These are phyloP conservation scores for Shargacucullia verbasci DNA, from an alignment of 2,888 invertebrate species.

Conservation along the genomic window DNA sequence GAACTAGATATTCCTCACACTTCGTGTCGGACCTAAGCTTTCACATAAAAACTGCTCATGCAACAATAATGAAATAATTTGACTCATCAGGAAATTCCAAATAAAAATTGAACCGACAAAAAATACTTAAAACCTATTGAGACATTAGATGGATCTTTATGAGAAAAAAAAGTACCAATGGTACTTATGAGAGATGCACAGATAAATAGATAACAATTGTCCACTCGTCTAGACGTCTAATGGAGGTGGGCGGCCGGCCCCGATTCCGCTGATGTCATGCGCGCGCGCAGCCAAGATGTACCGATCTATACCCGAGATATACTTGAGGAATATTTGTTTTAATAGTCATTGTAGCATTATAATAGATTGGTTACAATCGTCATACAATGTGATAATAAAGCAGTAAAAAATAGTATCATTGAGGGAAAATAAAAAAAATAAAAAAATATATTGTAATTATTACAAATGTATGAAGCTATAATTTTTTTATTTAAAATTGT, in stretches of 20 bases:
- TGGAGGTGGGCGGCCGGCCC: constrained; percentile 79
- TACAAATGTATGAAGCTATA: background rate
- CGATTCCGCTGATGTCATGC: constrained; percentile 76
- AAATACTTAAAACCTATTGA: background rate
- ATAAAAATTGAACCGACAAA: constrained; percentile 15
- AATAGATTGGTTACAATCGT: background rate
- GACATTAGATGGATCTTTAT: background rate
- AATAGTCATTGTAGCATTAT: constrained; percentile 4
- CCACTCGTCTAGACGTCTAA: constrained; percentile 70
- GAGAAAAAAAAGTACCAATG: constrained; percentile 18
- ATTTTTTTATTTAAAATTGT: background rate
- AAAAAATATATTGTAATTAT: background rate
- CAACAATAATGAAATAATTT: background rate
- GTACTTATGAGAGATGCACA: constrained; percentile 42
- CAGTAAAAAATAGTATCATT: no score
- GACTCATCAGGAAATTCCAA: constrained; percentile 49
- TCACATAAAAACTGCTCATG: no score
- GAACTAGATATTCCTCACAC: no score
- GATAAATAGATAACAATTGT: constrained; percentile 60
- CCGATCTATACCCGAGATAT: constrained; percentile 39
- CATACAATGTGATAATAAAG: background rate
- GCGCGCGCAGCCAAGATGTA: constrained; percentile 54
- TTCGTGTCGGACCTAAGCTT: no score
- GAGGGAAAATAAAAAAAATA: no score
- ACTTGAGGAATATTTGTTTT: constrained; percentile 32